Evolutionary conservation across 2,797 vertebrate genomes (phyloP).

Genomic region (Galago senegalensis): DNA sequence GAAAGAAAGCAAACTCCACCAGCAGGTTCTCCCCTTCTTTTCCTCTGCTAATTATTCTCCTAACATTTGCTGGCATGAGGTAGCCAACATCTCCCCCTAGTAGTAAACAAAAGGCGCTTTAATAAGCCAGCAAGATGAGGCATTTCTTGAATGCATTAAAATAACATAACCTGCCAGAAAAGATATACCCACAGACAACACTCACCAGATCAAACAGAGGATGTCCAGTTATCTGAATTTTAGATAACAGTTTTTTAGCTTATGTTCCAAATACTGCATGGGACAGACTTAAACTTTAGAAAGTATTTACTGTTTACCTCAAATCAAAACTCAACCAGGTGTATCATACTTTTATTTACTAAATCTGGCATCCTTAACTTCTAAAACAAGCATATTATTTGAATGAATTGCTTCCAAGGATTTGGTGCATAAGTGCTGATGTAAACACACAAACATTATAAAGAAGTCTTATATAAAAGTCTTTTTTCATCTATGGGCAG

Average conservation of each 20-base stretch:
- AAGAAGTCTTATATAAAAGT: neutral
- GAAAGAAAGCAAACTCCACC: neutral
- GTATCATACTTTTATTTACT: neutral
- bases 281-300: neutral
- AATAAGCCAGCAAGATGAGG: neutral
- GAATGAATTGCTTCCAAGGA: neutral
- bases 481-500: rapidly evolving
- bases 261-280: neutral
- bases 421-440: neutral
- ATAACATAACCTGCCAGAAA: neutral
- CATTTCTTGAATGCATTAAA: neutral
- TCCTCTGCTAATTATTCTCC: neutral
- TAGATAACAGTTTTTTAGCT: neutral
- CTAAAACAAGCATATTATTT: neutral
- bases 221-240: rapidly evolving
- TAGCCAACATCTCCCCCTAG: neutral
- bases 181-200: neutral
- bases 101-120: neutral
- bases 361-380: neutral
- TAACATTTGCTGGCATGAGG: rapidly evolving
- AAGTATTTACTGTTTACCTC: neutral
- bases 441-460: no score
- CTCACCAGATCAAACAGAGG: neutral
- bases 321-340: neutral
- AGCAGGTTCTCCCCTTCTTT: neutral